Evolutionary conservation across 2,888 invertebrate species (phyloP).

Genomic region (Agapostemon virescens): DNA sequence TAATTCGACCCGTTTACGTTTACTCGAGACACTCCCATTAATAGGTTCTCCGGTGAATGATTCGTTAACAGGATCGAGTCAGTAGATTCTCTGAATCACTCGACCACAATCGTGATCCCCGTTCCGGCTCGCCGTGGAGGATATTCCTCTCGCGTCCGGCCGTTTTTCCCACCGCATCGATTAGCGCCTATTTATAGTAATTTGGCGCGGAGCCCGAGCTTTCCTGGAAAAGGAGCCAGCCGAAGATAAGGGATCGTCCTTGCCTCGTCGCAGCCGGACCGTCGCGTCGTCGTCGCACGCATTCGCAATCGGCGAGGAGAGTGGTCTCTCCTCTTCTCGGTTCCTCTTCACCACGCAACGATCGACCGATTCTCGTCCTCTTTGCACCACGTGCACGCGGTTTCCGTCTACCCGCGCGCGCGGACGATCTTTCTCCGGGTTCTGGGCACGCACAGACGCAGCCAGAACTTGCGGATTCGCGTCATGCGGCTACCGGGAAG

Average conservation of each 20-base stretch:
- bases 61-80: not conserved
- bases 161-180: slow-evolving; percentile 74
- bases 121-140: not conserved
- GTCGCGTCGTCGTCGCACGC: slow-evolving; percentile 51
- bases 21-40: not conserved
- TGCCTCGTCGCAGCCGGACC: slow-evolving; percentile 68
- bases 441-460: slow-evolving; percentile 55
- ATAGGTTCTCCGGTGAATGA: not conserved
- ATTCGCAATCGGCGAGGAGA: slow-evolving; percentile 8
- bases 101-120: slow-evolving; percentile 15
- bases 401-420: slow-evolving; percentile 9
- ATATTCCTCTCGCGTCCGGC: slow-evolving; percentile 53
- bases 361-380: slow-evolving; percentile 15
- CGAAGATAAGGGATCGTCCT: slow-evolving; percentile 78
- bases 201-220: slow-evolving; percentile 74
- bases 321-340: slow-evolving; percentile 2
- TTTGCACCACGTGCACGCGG: not conserved
- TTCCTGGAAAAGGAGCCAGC: slow-evolving; percentile 70
- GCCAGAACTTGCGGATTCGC: slow-evolving; percentile 75
- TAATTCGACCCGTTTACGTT: not conserved
- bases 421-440: slow-evolving; percentile 29
- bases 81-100: not conserved
- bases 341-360: not conserved
- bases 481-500: slow-evolving; percentile 79
- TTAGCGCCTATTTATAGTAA: slow-evolving; percentile 78